These are phyloP conservation scores for Dasyurus viverrinus DNA, from an alignment of 2,113 vertebrate genomes.

Conservation along the genomic window DNA sequence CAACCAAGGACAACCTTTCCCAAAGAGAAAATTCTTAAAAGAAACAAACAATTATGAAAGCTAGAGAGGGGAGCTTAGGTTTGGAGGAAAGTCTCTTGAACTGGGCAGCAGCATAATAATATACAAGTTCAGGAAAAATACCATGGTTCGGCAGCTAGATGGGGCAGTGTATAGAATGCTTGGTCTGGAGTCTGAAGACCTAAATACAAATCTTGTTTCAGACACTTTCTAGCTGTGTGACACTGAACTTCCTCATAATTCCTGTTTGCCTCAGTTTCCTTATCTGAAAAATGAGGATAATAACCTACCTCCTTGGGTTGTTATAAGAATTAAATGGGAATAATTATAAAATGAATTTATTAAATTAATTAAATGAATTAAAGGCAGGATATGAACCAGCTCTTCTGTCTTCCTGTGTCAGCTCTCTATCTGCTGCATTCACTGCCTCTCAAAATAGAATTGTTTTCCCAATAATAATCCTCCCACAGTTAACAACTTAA, in stretches of 20 bases:
- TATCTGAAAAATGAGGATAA: not conserved
- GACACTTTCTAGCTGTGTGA: not conserved
- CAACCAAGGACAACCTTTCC: not conserved
- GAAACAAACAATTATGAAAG: not conserved
- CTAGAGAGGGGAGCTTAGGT: not conserved
- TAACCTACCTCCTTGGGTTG: not conserved
- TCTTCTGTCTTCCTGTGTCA: not conserved
- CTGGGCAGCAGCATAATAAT: not conserved
- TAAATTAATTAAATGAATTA: no score
- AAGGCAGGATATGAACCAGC: not conserved
- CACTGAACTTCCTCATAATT: not conserved
- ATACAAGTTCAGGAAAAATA: not conserved
- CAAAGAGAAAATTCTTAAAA: not conserved
- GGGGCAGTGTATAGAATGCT: not conserved
- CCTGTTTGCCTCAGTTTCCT: not conserved
- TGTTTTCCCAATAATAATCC: not conserved
- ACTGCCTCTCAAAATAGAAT: not conserved
- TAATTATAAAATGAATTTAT: no score
- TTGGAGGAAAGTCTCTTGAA: not conserved
- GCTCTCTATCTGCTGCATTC: not conserved
- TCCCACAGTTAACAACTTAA: not conserved
- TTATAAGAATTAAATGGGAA: not conserved
- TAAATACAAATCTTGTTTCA: not conserved
- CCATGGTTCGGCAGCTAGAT: not conserved
- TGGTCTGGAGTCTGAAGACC: not conserved